These are phyloP conservation scores for Clupea harengus DNA, from an alignment of 2,113 vertebrate species.

Conservation along the genomic window DNA sequence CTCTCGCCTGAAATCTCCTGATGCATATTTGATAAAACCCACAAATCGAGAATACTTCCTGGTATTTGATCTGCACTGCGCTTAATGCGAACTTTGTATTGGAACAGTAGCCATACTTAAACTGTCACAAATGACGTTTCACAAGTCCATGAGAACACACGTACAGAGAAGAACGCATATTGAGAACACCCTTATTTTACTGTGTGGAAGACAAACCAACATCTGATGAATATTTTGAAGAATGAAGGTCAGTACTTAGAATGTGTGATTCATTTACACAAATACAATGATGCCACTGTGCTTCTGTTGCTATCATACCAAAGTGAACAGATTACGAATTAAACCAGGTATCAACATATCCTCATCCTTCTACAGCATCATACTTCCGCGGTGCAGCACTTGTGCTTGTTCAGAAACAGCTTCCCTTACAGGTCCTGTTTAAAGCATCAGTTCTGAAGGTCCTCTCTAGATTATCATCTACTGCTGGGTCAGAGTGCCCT, in stretches of 20 bases:
- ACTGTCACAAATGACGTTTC: too few species aligned
- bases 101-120: too few species aligned
- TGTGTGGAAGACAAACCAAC: neutral
- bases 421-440: neutral
- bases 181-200: neutral
- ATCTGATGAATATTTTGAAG: neutral
- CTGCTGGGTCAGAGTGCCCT: conserved; percentile 3
- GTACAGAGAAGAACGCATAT: neutral
- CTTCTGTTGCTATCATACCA: neutral
- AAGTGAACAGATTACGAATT: neutral
- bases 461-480: neutral
- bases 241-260: neutral
- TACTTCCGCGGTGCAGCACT: neutral
- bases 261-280: neutral
- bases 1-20: too few species aligned
- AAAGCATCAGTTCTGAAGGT: neutral
- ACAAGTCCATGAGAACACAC: too few species aligned
- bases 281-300: neutral
- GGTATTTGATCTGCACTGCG: too few species aligned
- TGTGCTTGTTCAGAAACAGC: neutral
- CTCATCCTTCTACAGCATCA: neutral
- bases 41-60: too few species aligned
- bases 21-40: too few species aligned
- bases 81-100: too few species aligned
- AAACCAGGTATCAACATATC: neutral